These are phyloP conservation scores for Eulemur coronatus DNA, from an alignment of 2,797 vertebrate species.

Conservation along the genomic window DNA sequence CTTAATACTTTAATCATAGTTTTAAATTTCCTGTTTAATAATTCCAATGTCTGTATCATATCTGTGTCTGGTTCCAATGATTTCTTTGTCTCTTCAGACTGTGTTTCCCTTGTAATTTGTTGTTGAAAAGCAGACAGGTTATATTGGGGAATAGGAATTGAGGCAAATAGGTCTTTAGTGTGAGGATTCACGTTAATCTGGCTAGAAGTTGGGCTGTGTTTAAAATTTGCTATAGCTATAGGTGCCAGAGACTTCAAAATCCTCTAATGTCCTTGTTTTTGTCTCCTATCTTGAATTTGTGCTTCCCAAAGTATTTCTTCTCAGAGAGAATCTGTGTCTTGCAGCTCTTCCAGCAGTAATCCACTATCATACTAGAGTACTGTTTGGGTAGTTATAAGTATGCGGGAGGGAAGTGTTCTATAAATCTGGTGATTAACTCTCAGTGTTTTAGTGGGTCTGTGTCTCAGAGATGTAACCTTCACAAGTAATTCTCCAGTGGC, in stretches of 20 bases:
- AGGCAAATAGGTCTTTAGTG: background rate
- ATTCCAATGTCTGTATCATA: background rate
- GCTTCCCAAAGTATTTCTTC: background rate
- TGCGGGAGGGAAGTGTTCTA: background rate
- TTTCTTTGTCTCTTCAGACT: background rate
- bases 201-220: background rate
- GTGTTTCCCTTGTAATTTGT: background rate
- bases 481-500: background rate
- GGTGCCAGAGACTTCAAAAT: slow-evolving; percentile 11
- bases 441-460: background rate
- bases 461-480: background rate
- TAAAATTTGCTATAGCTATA: background rate
- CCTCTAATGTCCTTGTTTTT: background rate
- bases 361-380: background rate
- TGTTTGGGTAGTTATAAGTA: background rate
- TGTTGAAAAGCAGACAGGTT: background rate
- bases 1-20: background rate
- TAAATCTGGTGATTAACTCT: background rate
- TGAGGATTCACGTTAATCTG: background rate
- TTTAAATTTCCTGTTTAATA: background rate
- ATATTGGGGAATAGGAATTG: background rate
- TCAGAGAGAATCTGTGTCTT: background rate
- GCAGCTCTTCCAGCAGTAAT: background rate
- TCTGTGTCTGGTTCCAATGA: background rate
- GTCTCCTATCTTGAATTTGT: background rate